Percentiles rank a stretch among this genome's conserved stretches.
Evolutionary conservation across 2,113 vertebrate species (phyloP).

Genomic region (Esox niger): DNA sequence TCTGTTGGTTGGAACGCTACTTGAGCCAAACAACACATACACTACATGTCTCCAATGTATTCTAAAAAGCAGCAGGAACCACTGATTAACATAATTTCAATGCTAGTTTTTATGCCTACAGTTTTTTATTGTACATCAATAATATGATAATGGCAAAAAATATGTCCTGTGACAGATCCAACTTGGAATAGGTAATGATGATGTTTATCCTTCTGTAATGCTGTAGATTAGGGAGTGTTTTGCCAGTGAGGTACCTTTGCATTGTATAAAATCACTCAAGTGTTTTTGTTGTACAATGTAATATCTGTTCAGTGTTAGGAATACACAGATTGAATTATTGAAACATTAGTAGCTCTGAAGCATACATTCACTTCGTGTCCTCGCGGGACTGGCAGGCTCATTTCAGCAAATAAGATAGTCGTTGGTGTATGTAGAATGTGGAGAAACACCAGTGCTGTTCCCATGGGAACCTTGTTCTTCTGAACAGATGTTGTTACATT

Average conservation of each 20-base stretch:
- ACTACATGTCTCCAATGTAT: not conserved
- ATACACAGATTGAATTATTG: conserved; percentile 54
- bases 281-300: conserved; percentile 17
- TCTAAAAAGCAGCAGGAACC: not conserved
- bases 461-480: conserved; percentile 55
- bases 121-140: not conserved
- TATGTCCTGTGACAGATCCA: not conserved
- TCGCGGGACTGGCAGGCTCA: conserved; percentile 49
- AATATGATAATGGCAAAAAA: not conserved
- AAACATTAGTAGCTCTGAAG: conserved; percentile 50
- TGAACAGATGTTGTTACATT: conserved; percentile 55
- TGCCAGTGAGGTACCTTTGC: conserved; percentile 1
- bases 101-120: not conserved
- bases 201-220: not conserved
- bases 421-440: conserved; percentile 49
- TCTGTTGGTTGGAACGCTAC: conserved; percentile 52
- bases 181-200: conserved; percentile 1
- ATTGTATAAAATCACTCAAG: conserved; percentile 10
- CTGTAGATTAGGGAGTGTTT: not conserved
- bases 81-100: not conserved
- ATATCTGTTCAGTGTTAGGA: conserved; percentile 36
- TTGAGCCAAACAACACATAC: conserved; percentile 40
- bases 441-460: conserved; percentile 43
- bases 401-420: conserved; percentile 50
- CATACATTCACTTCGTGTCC: conserved; percentile 46